Base-by-base conservation (phyloP, 2,797 vertebrate species). In the Zalophus californianus region DNA sequence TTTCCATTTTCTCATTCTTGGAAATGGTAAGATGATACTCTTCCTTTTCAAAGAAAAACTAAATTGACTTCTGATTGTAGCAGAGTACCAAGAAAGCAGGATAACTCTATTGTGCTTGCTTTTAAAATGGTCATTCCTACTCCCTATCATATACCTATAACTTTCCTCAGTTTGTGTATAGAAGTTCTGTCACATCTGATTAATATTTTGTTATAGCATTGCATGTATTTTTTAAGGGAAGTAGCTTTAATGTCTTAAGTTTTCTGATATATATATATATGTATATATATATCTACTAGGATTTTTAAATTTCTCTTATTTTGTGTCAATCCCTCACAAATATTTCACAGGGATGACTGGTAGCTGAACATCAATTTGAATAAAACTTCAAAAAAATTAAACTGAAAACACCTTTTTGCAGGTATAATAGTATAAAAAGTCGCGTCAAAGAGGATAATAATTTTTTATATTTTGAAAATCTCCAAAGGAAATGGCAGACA, bases 201-300 rank as follows among this genome's bases (percentile, higher is more conserved):
- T 68, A 41, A 1, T 66, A 77, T 79, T 92, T 66, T 83, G 0
- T 66, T 68, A 25, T 12, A 38, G 4, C 5, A 41, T 73, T 68
- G 32, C 35, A 88, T 72, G 88, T 66, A 64, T 62, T 94, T 84
- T 92, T 89, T 89, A 92, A 91, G 56, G 66, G 13, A 87, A 94
- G 12, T 75, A 38, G 4, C 8, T 83, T 97, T 54, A 83, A 52
- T 86, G 50, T 3, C 23, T 88, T 86, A 90, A 80, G 23, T 29
- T 64, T 50, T 78, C 9, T 62, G 13, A 3, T 70, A 48, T 12
- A 14, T 41, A 54, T 41, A 54, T n/a, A 16, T 48, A 25, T 25
- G n/a, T 5, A 82, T 4, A 54, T 1, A n/a, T 9, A 48, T 11
- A 73, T 38, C 25, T n/a, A 80, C 27, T 60, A 44, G 20, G 9